Percentiles rank a stretch among this genome's conserved stretches.
These are phyloP conservation scores for Cyprinella venusta DNA, from an alignment of 2,797 vertebrate species.

Conservation along the genomic window DNA sequence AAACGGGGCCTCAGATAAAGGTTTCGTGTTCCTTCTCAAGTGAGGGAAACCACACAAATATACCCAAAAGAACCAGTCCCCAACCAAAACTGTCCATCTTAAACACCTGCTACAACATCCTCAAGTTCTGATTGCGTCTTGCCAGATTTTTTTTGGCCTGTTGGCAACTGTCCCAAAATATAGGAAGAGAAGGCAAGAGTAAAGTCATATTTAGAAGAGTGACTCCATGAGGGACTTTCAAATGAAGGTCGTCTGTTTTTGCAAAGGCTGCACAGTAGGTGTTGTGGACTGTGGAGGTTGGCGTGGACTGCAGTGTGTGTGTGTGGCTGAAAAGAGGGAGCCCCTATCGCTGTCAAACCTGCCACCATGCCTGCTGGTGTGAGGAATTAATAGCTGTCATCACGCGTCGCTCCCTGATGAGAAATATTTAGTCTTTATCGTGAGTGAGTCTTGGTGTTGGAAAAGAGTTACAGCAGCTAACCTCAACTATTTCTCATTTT, in stretches of 20 bases:
- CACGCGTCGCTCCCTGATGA: conserved; percentile 59
- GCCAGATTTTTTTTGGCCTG: conserved; percentile 5
- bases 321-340: conserved; percentile 52
- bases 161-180: neutral
- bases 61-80: neutral
- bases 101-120: neutral
- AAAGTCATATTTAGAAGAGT: conserved; percentile 21
- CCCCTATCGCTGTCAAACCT: conserved; percentile 57
- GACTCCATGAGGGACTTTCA: conserved; percentile 1
- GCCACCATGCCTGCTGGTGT: conserved; percentile 39
- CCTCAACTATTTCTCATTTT: conserved; percentile 47
- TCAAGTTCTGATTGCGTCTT: neutral
- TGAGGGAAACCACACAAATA: neutral
- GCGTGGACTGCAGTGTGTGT: conserved; percentile 22
- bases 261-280: neutral
- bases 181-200: conserved; percentile 25
- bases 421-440: conserved; percentile 74
- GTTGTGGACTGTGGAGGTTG: conserved; percentile 26
- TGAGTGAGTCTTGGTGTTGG: conserved; percentile 54
- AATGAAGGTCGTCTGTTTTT: conserved; percentile 31
- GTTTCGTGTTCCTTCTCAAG: neutral
- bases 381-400: conserved; percentile 66
- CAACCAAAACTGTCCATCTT: neutral
- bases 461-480: conserved; percentile 66
- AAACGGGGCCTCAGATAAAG: neutral